phyloP scores from a whole-genome alignment of 2,888 invertebrate genomes.

The Carcina quercana region DNA sequence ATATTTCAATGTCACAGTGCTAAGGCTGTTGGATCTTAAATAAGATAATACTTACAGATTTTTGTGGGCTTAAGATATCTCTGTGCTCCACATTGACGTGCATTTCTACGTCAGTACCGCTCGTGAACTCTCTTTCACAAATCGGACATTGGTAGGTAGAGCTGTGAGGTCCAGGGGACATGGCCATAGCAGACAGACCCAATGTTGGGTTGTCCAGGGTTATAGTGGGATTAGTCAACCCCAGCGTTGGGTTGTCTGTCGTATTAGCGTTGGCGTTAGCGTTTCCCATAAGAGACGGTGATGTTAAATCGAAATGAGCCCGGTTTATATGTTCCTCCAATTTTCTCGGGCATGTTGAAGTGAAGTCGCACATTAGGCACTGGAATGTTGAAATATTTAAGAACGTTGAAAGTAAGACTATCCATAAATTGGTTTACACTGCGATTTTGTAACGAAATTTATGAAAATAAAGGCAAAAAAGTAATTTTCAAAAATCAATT shows the following conservation, averaged over 20 bases:
- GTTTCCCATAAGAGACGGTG: constrained; percentile 76
- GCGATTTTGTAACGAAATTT: background rate
- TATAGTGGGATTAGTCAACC: constrained; percentile 36
- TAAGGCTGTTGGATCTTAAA: too few relatives aligned
- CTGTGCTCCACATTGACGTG: constrained; percentile 91
- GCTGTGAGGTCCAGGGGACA: constrained; percentile 61
- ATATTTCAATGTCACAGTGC: too few relatives aligned
- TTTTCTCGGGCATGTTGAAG: constrained; percentile 81
- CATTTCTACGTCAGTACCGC: constrained; percentile 85
- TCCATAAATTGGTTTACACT: background rate
- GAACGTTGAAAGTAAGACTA: background rate
- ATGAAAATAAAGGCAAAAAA: background rate
- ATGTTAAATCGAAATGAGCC: constrained; percentile 87
- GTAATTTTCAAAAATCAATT: constrained; percentile 4
- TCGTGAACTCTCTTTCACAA: constrained; percentile 81
- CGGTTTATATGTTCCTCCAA: constrained; percentile 90
- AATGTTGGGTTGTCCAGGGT: constrained; percentile 37
- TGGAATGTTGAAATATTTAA: constrained; percentile 39
- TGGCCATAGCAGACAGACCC: constrained; percentile 51
- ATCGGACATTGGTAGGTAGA: constrained; percentile 83
- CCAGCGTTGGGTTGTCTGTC: constrained; percentile 39
- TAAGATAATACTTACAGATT: constrained; percentile 36
- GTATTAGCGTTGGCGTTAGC: constrained; percentile 42
- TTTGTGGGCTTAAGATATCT: constrained; percentile 83
- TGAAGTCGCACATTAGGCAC: constrained; percentile 86